Base-by-base conservation (phyloP, 2,888 invertebrate genomes). In the Meloe dianella region DNA sequence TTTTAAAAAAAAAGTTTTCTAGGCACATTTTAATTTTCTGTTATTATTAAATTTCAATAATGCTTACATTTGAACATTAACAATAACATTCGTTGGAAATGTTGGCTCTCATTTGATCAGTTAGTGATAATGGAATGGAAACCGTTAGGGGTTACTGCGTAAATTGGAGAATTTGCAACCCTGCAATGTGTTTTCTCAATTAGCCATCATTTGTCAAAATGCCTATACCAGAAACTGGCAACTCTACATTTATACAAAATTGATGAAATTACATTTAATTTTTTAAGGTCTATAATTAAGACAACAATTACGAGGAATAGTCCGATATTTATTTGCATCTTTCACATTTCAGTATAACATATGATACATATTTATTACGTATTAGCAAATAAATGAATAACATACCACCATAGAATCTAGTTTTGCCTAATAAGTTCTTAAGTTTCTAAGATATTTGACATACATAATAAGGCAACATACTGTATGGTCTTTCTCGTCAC, bases 181-280 rank as follows among this genome's bases (percentile, higher is more conserved):
- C 74, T 69, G 70, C 77, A 75, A 73, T 71, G 75, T 69, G 74
- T 75, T 74, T 71, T 75, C 73, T 75, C 79, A 79, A 81, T 81
- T 82, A 80, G 80, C 77, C 75, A 78, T 72, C 77, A 79, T 82
- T 81, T 80, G 78, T 78, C 73, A 78, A 81, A 82, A 81, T 82
- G 75, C 78, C 80, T 79, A 80, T 77, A 80, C 78, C 80, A 80
- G 80, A 77, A 74, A 56, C 38, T 58, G 54, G 64, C 35, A 57
- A 14, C 7, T 24, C 32, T 38, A 35, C 56, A 38, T 54, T 57
- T 10, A 29, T n/a, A 35, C 9, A 58, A 20, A 20, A n/a, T 27
- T 57, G 30, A 57, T 32, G 17, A 7, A 17, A 32, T 29, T 38
- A 8, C 29, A 59, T 59, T n/a, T 3, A 22, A 20, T 60, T 38